Conservation (phyloP, 2,888 invertebrate genomes). For the Leucozona laternaria region DNA sequence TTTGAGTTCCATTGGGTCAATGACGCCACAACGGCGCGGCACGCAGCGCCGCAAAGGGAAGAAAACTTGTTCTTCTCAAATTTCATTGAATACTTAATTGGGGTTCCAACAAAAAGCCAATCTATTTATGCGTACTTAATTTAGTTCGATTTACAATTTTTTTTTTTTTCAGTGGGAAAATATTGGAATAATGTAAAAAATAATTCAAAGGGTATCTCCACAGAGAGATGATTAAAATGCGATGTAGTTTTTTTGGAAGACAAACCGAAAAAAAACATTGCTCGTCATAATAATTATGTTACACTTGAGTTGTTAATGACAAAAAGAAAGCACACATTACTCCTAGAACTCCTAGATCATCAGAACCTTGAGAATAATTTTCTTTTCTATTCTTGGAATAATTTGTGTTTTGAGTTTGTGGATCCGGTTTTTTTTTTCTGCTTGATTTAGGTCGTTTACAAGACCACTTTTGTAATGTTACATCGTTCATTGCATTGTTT, state of each 20-base stretch:
- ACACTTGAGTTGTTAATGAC: constrained; percentile 55
- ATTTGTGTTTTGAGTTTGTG: background rate
- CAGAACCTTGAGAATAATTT: constrained; percentile 20
- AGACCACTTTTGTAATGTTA: constrained; percentile 68
- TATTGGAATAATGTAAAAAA: constrained; percentile 24
- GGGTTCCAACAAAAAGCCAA: constrained; percentile 57
- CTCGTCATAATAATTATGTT: constrained; percentile 29
- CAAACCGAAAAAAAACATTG: background rate
- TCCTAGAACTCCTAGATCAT: background rate
- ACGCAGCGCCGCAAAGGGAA: no score
- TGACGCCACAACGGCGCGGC: constrained; percentile 10
- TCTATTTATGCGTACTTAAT: constrained; percentile 47
- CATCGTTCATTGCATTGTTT: constrained; percentile 49
- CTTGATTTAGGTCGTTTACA: constrained; percentile 54
- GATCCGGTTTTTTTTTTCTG: constrained; percentile 54
- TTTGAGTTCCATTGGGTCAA: constrained; percentile 15
- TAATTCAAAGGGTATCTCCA: constrained; percentile 22
- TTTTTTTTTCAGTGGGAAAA: constrained; percentile 27
- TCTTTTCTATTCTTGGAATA: background rate
- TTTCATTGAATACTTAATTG: constrained; percentile 55
- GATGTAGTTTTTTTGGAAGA: constrained; percentile 1
- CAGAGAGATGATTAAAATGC: background rate
- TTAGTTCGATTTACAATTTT: constrained; percentile 28
- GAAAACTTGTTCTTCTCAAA: constrained; percentile 40
- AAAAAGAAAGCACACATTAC: constrained; percentile 41